Evolutionary conservation across 53 echinoderm and acorn worm genomes (phyloP).

Genomic region (Paracentrotus lividus): DNA sequence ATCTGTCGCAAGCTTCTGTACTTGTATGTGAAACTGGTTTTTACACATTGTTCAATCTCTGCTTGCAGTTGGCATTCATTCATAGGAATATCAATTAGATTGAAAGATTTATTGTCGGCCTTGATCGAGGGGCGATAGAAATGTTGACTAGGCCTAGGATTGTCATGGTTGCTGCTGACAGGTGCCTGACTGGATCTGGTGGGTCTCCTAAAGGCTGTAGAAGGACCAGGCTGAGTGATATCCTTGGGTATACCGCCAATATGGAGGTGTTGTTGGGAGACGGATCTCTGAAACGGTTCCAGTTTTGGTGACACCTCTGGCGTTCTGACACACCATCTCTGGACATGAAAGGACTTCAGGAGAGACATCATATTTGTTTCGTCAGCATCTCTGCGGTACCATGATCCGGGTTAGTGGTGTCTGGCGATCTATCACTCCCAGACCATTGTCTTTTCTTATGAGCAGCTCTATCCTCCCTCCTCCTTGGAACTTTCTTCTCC

Average conservation of each 20-base stretch:
- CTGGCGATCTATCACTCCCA: constrained; percentile 46
- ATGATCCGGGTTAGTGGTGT: constrained; percentile 29
- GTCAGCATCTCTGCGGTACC: neutral
- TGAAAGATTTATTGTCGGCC: neutral
- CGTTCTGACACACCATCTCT: neutral
- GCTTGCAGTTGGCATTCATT: neutral
- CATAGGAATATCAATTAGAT: neutral
- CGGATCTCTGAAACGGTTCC: constrained; percentile 19
- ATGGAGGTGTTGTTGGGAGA: neutral
- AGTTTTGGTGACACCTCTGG: neutral
- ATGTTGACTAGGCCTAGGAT: neutral
- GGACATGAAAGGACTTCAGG: constrained; percentile 31
- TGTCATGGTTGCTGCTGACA: constrained; percentile 21
- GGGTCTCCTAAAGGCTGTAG: constrained; percentile 19
- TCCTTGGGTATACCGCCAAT: too few species aligned
- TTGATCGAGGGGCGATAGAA: neutral
- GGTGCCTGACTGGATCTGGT: constrained; percentile 39
- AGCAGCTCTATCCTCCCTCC: neutral
- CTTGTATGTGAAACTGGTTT: neutral
- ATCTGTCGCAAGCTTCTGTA: neutral
- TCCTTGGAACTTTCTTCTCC: neutral
- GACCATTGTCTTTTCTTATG: constrained; percentile 1
- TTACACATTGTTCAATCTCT: neutral
- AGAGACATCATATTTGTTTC: neutral
- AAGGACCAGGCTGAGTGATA: neutral